Base-by-base conservation (phyloP, 2,888 invertebrate species). In the Alentia gelatinosa region DNA sequence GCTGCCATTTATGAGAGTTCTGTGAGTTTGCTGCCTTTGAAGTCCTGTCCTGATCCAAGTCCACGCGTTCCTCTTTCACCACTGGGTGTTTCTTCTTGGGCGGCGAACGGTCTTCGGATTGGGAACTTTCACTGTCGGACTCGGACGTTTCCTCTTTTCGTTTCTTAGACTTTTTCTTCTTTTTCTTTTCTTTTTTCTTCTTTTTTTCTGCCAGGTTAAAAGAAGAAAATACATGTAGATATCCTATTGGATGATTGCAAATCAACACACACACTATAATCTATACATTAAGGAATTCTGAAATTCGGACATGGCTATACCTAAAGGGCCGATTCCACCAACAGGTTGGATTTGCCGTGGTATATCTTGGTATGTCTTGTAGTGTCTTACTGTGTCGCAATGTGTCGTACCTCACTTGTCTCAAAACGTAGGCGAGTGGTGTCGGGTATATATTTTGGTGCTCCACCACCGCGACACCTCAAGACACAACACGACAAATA, bases 171-270 rank as follows among this genome's bases (percentile, higher is more conserved):
- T 79, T 79, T 39, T 39, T 79, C 37, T 79, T 79, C 39, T 79
- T 79, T 19, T 79, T 79, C 37, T 79, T 79, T 3, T 79, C 79
- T 39, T 79, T 79, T 39, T 79, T 79, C 37, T 39, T 79, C 39
- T 79, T 79, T 39, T 79, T 79, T 79, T 79, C 79, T 79, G 39
- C 4, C 12, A 74, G 19, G 26, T 63, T n/a, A 63, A 63, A 63
- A 19, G 5, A 63, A n/a, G 63, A 19, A 19, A 19, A 63, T 15
- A n/a, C n/a, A n/a, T 19, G n/a, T 26, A 63, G 15, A n/a, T 42
- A 42, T 12, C 9, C 15, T 42, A 12, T 42, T 42, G 7, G 15
- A 42, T 42, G 47, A 42, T 42, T 12, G 15, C 15, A 42, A 42
- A 12, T 42, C 15, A 42, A 42, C 47, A 42, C 15, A 7, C 47